A percentile compares a stretch with the other conserved stretches of the same genome.
Evolutionary conservation across 2,797 vertebrate genomes (phyloP).

Genomic region (Neosalanx taihuensis): DNA sequence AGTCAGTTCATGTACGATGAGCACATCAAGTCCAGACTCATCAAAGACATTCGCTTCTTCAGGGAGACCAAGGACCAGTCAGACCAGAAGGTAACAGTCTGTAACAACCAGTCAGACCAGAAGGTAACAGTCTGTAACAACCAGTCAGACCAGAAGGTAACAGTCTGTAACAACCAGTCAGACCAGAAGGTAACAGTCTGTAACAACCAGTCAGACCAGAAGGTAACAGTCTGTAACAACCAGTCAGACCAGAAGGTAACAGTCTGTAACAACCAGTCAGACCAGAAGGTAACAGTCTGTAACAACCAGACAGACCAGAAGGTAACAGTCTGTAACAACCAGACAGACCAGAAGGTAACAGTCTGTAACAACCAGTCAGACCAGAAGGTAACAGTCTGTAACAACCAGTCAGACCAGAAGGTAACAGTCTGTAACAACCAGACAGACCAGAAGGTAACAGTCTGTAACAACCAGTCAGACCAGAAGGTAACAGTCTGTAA

Average conservation of each 20-base stretch:
- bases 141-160: background rate
- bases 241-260: too few relatives aligned
- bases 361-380: background rate
- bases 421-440: too few relatives aligned
- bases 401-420: too few relatives aligned
- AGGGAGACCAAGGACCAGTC: conserved; percentile 97
- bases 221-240: too few relatives aligned
- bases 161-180: background rate
- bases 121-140: background rate
- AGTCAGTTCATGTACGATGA: conserved; percentile 99
- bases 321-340: background rate
- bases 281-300: too few relatives aligned
- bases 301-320: background rate
- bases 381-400: background rate
- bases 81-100: conserved; percentile 88
- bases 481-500: too few relatives aligned
- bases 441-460: too few relatives aligned
- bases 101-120: background rate
- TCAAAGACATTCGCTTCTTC: conserved; percentile 99
- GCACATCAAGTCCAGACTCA: conserved; percentile 97
- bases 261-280: too few relatives aligned
- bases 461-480: too few relatives aligned
- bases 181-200: background rate
- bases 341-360: background rate
- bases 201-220: too few relatives aligned